A percentile compares a stretch with the other conserved stretches of the same genome.
Conservation (phyloP, 2,797 vertebrate species). For the Phylloscopus collybita region DNA sequence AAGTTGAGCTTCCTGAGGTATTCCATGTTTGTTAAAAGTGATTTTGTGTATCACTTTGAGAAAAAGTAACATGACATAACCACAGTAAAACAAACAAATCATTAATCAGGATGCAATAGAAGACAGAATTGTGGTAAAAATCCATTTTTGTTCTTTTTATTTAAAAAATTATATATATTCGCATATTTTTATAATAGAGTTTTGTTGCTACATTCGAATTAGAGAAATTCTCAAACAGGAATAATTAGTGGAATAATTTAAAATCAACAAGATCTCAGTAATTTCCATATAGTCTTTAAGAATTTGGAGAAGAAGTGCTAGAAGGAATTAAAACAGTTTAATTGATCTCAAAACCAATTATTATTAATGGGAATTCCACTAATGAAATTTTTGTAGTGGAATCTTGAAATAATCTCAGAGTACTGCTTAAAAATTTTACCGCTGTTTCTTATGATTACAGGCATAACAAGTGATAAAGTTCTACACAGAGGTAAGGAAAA, state of each 20-base stretch:
- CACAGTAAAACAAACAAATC: background rate
- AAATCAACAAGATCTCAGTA: background rate
- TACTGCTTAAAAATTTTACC: background rate
- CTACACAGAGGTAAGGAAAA: background rate
- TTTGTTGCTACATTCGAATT: background rate
- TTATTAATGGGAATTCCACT: background rate
- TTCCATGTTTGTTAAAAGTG: background rate
- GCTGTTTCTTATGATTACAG: background rate
- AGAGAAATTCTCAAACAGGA: background rate
- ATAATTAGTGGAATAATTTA: background rate
- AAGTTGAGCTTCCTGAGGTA: background rate
- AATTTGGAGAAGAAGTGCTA: background rate
- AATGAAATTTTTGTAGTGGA: background rate
- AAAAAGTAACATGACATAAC: background rate
- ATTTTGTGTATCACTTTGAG: too few relatives aligned
- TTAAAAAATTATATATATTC: rapidly evolving
- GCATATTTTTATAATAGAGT: background rate
- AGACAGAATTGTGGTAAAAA: background rate
- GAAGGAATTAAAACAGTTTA: background rate
- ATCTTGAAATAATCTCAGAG: background rate
- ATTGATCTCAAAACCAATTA: background rate
- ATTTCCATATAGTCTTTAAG: background rate
- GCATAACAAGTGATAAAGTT: background rate
- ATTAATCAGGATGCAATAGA: background rate
- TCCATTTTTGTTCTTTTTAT: rapidly evolving